Conservation (phyloP, 2,113 vertebrate genomes). For the Bagarius yarrelli region DNA sequence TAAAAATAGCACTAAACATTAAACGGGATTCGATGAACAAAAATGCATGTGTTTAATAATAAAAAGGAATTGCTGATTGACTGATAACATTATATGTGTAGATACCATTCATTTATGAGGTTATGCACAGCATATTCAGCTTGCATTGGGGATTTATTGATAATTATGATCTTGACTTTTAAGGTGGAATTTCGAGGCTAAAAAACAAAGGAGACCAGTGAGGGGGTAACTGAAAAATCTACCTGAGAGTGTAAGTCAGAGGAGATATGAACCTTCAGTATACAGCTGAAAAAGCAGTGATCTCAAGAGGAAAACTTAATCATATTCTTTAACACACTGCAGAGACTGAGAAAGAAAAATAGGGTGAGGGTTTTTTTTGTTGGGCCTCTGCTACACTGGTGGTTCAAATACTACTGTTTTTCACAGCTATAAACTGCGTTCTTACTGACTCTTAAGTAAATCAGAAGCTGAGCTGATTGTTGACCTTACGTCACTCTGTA, state of each 20-base stretch:
- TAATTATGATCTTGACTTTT: background rate
- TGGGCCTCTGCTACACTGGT: constrained; percentile 20
- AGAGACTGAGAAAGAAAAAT: background rate
- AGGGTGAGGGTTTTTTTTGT: constrained; percentile 3
- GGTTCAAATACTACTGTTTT: constrained; percentile 20
- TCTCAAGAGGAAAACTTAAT: constrained; percentile 30
- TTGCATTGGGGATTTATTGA: background rate
- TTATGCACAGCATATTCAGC: background rate
- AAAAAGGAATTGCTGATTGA: no score
- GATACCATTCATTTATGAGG: no score
- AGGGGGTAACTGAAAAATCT: constrained; percentile 5
- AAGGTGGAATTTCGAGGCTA: background rate
- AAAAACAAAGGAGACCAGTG: background rate
- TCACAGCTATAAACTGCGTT: constrained; percentile 37
- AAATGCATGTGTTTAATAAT: no score
- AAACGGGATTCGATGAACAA: no score
- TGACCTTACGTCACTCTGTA: constrained; percentile 14
- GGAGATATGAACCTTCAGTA: constrained; percentile 18
- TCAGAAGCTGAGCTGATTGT: constrained; percentile 33
- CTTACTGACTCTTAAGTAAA: constrained; percentile 30
- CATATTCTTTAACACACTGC: constrained; percentile 16
- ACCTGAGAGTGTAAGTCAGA: constrained; percentile 13
- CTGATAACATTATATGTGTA: no score
- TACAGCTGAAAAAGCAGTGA: constrained; percentile 35
- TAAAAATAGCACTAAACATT: no score